Evolutionary conservation across 2,113 vertebrate genomes (phyloP), one percentile per base, ranked within the genome.

Genomic region (Amphiprion ocellaris): DNA sequence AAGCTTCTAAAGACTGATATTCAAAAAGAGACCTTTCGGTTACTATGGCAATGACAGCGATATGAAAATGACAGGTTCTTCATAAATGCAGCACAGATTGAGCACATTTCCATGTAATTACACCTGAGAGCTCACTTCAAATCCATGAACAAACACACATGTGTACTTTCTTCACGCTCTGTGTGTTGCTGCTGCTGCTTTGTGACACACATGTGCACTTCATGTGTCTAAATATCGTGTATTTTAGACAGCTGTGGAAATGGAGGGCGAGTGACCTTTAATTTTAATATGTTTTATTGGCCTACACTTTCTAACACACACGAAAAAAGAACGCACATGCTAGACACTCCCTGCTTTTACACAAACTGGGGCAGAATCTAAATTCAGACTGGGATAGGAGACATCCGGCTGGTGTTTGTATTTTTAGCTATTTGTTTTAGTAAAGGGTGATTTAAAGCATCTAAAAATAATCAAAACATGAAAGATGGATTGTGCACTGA

Each of bases 11-110:
- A 83, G 80, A 63, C 58, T 58, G 73, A 85, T 81, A 85, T 90
- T 92, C 81, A 86, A 79, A 88, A 77, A 79, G 82, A 76, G 87
- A 89, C 87, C 79, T 90, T 90, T 92, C 39, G 69, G 92, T 94
- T 92, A 87, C 93, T 90, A 93, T 94, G 91, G 89, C 79, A 85
- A 94, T 92, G 78, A 81, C 60, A 19, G 76, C 26, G 21, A 87
- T 87, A 77, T 74, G 78, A 91, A 88, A 73, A 72, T 74, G 77
- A 88, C 83, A 82, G 79, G 62, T 80, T 91, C 63, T 56, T 78
- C 52, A 74, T 88, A 55, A 89, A 88, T 62, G 74, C 67, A 73
- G 72, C 68, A 37, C 75, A 69, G 69, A 81, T 79, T 87, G 83
- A 89, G 65, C 70, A 85, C 28, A 87, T 91, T 67, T 77, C 72